Evolutionary conservation across 1,140 invertebrate species (phyloP), one percentile per base, ranked within the genome.

Genomic region (Lamellibrachia luymesi): DNA sequence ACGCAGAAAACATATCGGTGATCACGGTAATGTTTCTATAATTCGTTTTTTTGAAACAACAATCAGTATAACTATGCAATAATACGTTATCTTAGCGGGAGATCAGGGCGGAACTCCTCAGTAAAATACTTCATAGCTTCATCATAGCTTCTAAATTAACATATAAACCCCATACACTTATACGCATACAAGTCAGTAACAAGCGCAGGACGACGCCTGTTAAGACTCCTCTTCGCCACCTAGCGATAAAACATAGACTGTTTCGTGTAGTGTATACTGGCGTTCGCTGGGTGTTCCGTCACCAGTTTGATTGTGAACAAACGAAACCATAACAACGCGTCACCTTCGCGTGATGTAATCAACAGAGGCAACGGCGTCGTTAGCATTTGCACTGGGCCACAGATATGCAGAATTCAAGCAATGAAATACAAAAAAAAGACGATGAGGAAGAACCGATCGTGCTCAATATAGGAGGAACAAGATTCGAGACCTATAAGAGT

Each of bases 381-480:
- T 17, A 22, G 17, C 2, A 22, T 80, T 8, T 80, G 13, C 64
- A 8, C 52, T 80, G 64, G 13, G 5, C 6, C 13, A 80, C 64
- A 80, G 25, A 8, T 56, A 6, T 17, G 52, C 6, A 17, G 17
- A 8, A 56, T 56, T 56, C 52, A 8, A 56, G 52, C 52, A 22
- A 6, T 80, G 64, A 38, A 38, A 38, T 38, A 38, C 38, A 38
- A 1, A 38, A 0, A 38, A 38, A 4, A 10, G 64, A 80, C 64
- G 17, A 17, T 56, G 52, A 56, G 17, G 17, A 17, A 8, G 64
- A 80, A 80, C 64, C 6, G 8, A 10, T 94, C 4, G 92, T 94
- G 50, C 93, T 94, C 64, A 94, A 94, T 64, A 93, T 94, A 4
- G 94, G 94, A 17, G 94, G 94, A 27, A 94, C 92, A 25, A 80